Conservation (phyloP, 2,113 vertebrate species). For the Myiopsitta monachus region DNA sequence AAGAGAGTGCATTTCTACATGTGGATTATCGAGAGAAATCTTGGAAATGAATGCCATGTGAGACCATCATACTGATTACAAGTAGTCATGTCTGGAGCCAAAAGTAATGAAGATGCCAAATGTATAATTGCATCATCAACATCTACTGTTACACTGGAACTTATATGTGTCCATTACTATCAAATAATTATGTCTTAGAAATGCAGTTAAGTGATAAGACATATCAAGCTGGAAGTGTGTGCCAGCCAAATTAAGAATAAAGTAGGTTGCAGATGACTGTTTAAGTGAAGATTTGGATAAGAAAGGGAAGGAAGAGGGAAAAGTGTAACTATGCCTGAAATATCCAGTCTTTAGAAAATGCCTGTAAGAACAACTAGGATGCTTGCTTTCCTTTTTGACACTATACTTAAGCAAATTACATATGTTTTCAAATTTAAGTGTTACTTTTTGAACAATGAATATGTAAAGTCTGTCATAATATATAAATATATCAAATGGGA, state of each 20-base stretch:
- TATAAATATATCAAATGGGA: neutral
- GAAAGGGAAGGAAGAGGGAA: neutral
- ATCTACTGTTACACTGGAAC: neutral
- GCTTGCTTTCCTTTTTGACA: neutral
- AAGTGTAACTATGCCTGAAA: neutral
- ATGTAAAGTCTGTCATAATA: neutral
- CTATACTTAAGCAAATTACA: neutral
- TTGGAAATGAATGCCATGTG: fast-evolving
- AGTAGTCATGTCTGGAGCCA: neutral
- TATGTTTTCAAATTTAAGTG: neutral
- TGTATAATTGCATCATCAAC: neutral
- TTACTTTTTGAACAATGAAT: neutral
- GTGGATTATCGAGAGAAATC: neutral
- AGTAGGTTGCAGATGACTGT: neutral
- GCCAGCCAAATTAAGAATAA: neutral
- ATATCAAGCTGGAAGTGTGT: neutral
- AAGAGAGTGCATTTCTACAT: neutral
- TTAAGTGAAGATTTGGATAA: neutral
- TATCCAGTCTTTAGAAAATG: neutral
- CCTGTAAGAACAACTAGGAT: neutral
- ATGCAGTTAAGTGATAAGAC: neutral
- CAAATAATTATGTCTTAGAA: neutral
- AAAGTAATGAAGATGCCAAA: neutral
- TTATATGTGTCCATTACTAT: neutral
- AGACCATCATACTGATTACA: neutral